Evolutionary conservation across 2,888 invertebrate species (phyloP).

Genomic region (Nephrotoma guestfalica): DNA sequence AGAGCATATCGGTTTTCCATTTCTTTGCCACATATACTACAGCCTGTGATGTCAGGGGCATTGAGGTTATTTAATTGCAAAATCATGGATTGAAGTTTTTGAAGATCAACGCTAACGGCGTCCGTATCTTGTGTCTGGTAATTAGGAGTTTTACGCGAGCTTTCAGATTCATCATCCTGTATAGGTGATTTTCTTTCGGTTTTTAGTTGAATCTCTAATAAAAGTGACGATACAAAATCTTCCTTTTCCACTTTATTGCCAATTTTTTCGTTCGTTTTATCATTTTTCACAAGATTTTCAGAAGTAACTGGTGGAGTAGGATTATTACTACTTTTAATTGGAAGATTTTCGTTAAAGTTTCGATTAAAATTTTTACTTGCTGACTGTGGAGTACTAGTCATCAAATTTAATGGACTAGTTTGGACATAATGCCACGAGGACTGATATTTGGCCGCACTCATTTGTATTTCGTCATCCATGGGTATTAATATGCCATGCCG

Average conservation of each 20-base stretch:
- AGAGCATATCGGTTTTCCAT: constrained; percentile 57
- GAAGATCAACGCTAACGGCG: constrained; percentile 68
- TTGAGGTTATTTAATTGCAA: constrained; percentile 73
- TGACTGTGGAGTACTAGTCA: constrained; percentile 31
- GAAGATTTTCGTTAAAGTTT: not conserved
- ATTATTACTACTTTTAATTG: not conserved
- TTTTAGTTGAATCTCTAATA: not conserved
- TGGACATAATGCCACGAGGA: constrained; percentile 36
- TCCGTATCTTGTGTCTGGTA: constrained; percentile 28
- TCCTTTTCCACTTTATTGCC: not conserved
- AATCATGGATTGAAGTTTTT: constrained; percentile 82
- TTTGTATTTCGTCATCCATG: constrained; percentile 39
- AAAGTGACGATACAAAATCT: constrained; percentile 7
- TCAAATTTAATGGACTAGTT: constrained; percentile 64
- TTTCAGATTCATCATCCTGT: not conserved
- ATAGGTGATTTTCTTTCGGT: not conserved
- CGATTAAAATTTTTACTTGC: not conserved
- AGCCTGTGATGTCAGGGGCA: constrained; percentile 40
- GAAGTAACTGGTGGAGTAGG: not conserved
- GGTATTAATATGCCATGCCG: constrained; percentile 71
- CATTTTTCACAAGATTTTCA: not conserved
- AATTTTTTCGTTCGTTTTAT: not conserved
- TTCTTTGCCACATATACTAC: constrained; percentile 56
- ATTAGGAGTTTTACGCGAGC: not conserved
- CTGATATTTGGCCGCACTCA: constrained; percentile 11